Conservation (phyloP, 2,888 invertebrate species). For the Marasmarcha lunaedactyla region DNA sequence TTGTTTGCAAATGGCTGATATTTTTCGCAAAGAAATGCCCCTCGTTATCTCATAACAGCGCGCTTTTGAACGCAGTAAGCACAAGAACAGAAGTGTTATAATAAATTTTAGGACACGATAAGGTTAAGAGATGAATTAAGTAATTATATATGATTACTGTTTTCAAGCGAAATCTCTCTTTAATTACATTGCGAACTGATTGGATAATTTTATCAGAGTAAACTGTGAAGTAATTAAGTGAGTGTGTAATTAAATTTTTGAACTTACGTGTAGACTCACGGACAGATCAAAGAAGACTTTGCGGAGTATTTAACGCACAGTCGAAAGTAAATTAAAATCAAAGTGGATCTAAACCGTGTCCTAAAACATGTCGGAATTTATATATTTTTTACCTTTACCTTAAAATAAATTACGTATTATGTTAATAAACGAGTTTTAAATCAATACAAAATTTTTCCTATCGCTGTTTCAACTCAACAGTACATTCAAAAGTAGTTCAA, state of each 20-base stretch:
- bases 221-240: too few relatives aligned
- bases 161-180: background rate
- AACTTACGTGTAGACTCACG: background rate
- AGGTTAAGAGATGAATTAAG: slow-evolving; percentile 1
- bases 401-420: too few relatives aligned
- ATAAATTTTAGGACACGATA: background rate
- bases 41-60: slow-evolving; percentile 38
- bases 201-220: background rate
- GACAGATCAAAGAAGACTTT: too few relatives aligned
- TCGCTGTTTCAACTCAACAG: slow-evolving; percentile 22
- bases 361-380: too few relatives aligned
- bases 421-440: too few relatives aligned
- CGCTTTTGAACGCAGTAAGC: background rate
- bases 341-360: too few relatives aligned
- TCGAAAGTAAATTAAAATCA: too few relatives aligned
- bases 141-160: background rate
- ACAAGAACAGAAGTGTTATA: background rate
- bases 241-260: too few relatives aligned
- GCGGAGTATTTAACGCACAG: too few relatives aligned
- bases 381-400: too few relatives aligned
- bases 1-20: slow-evolving; percentile 36
- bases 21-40: slow-evolving; percentile 43
- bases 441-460: too few relatives aligned
- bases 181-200: slow-evolving; percentile 1
- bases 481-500: slow-evolving; percentile 39